Percentiles rank a stretch among this genome's conserved stretches.
Conservation (phyloP, 2,888 invertebrate genomes). For the Xestia c-nigrum region DNA sequence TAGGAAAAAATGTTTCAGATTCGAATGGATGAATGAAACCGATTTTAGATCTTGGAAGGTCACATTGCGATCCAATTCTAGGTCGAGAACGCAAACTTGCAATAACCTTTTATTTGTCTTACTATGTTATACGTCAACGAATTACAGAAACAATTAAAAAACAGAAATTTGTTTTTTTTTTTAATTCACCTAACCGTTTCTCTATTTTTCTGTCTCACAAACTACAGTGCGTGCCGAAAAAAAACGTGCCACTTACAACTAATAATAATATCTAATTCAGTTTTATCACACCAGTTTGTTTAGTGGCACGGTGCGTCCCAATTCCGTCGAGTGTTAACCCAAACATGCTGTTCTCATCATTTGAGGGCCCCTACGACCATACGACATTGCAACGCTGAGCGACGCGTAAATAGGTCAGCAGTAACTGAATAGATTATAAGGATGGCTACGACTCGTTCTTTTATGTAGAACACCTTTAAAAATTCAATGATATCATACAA, state of each 20-base stretch:
- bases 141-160: background rate
- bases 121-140: background rate
- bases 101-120: constrained; percentile 8
- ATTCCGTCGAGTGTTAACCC: constrained; percentile 54
- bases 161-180: too few relatives aligned
- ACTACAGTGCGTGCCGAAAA: constrained; percentile 25
- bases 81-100: constrained; percentile 11
- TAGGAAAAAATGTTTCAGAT: background rate
- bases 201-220: background rate
- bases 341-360: constrained; percentile 61
- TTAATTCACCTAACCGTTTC: too few relatives aligned
- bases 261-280: constrained; percentile 62
- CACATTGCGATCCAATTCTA: constrained; percentile 22
- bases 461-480: constrained; percentile 61
- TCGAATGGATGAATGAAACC: constrained; percentile 17
- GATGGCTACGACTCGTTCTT: constrained; percentile 63
- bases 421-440: constrained; percentile 70
- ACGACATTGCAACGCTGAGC: constrained; percentile 67
- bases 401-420: constrained; percentile 70
- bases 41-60: constrained; percentile 22
- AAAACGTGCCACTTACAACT: constrained; percentile 17
- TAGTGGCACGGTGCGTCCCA: constrained; percentile 60
- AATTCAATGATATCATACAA: constrained; percentile 61
- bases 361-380: constrained; percentile 65
- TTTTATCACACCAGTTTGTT: constrained; percentile 59